phyloP scores from a whole-genome alignment of 2,797 vertebrate species.

The Coccyzus lansbergi region DNA sequence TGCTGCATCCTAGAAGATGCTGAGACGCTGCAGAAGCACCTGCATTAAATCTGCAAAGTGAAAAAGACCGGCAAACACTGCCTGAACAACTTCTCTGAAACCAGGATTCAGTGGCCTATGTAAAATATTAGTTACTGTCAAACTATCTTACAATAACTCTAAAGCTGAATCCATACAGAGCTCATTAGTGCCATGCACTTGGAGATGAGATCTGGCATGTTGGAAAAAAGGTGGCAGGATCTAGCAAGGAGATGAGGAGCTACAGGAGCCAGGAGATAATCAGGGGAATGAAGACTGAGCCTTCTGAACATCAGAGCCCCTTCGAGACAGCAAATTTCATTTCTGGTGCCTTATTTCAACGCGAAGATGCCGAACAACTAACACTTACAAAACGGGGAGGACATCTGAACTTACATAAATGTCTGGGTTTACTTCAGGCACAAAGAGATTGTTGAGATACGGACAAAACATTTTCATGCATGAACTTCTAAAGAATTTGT shows the following conservation, averaged over 20 bases:
- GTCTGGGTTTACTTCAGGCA: neutral
- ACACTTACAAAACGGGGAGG: neutral
- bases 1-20: neutral
- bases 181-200: neutral
- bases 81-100: neutral
- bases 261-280: neutral
- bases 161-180: neutral
- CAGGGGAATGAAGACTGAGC: neutral
- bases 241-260: neutral
- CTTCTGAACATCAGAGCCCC: constrained; percentile 11
- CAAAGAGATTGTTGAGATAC: neutral
- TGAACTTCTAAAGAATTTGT: neutral
- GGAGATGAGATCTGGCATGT: constrained; percentile 25
- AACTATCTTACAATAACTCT: neutral
- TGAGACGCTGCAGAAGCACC: neutral
- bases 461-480: neutral
- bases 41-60: constrained; percentile 31
- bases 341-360: neutral
- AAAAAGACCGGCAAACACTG: neutral
- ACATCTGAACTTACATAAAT: neutral
- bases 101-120: constrained; percentile 23
- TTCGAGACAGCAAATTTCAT: neutral
- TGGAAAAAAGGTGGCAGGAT: constrained; percentile 27
- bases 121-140: constrained; percentile 50
- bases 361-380: neutral